Base-by-base conservation (phyloP, 2,888 invertebrate genomes). In the Rutpela maculata region DNA sequence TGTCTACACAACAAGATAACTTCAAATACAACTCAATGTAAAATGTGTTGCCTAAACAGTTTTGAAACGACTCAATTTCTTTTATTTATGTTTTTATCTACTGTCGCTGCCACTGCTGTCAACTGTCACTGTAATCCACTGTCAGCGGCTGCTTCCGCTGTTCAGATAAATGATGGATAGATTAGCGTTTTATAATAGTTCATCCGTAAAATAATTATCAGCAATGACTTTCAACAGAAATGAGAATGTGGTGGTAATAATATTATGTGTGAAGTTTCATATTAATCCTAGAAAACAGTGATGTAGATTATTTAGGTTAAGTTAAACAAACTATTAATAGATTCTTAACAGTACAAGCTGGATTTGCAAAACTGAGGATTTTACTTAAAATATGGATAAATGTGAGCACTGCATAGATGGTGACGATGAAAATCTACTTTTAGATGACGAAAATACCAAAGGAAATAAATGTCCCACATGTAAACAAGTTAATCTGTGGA, bases 361-460 rank as follows among this genome's bases (percentile, higher is more conserved):
- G 18, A 38, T 18, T 43, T 15, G 6, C n/a, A 63, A 50, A 72
- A 18, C 63, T n/a, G 15, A 57, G 3, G 26, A 70, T 63, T 15
- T 50, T 19, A 5, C 56, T 7, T 12, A 15, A 71, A 77, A 71
- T 22, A 80, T 80, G 80, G 71, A 67, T 68, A 77, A 65, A 77
- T 77, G 77, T 67, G 75, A 74, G 12, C 78, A 78, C 35, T 77
- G 74, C 56, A 62, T 73, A 18, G 77, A 71, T 38, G 77, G 72
- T 67, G 80, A 81, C 71, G 88, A 88, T 73, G 89, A 89, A 78
- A 86, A 87, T 78, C 85, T 89, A 43, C 82, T 89, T 10, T 84
- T 89, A 50, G 89, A 89, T 78, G 89, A 90, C 81, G 87, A 88
- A 76, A 89, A 88, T 80, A 82, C 84, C 4, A 77, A 74, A 38